These are phyloP conservation scores for Microchirus variegatus DNA, from an alignment of 2,797 vertebrate genomes.

Conservation along the genomic window DNA sequence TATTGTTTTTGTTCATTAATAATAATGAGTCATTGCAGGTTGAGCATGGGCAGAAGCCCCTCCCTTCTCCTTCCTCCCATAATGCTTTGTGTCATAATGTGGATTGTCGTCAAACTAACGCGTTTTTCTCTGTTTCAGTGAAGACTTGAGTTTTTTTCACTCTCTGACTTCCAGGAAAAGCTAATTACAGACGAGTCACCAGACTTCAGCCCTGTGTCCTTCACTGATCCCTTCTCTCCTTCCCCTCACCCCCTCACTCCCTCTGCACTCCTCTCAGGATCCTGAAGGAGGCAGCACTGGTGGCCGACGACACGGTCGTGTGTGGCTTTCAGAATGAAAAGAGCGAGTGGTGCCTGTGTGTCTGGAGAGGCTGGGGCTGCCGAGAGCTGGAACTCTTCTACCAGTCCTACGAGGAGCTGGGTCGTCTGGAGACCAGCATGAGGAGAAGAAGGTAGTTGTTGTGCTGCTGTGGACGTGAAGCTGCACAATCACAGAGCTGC, in stretches of 20 bases:
- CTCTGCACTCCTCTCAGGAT: conserved; percentile 70
- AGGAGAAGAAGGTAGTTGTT: conserved; percentile 89
- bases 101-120: no score
- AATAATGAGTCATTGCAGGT: no score
- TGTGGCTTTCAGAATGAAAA: conserved; percentile 88
- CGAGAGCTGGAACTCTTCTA: conserved; percentile 92
- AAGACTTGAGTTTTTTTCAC: no score
- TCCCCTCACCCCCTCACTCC: conserved; percentile 1
- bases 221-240: not conserved
- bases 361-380: conserved; percentile 93
- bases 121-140: no score
- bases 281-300: conserved; percentile 85
- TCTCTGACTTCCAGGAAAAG: conserved; percentile 13
- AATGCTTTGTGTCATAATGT: conserved; percentile 23
- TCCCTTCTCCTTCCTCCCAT: conserved; percentile 12
- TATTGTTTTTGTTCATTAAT: no score
- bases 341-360: conserved; percentile 89
- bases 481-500: conserved; percentile 36
- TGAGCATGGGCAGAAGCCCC: no score
- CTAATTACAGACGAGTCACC: conserved; percentile 19
- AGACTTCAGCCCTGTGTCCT: conserved; percentile 1
- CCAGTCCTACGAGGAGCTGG: conserved; percentile 90
- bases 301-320: conserved; percentile 90
- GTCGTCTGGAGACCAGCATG: conserved; percentile 86
- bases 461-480: not conserved